phyloP scores from a whole-genome alignment of 2,888 invertebrate species.

The Mycalesis mineus region DNA sequence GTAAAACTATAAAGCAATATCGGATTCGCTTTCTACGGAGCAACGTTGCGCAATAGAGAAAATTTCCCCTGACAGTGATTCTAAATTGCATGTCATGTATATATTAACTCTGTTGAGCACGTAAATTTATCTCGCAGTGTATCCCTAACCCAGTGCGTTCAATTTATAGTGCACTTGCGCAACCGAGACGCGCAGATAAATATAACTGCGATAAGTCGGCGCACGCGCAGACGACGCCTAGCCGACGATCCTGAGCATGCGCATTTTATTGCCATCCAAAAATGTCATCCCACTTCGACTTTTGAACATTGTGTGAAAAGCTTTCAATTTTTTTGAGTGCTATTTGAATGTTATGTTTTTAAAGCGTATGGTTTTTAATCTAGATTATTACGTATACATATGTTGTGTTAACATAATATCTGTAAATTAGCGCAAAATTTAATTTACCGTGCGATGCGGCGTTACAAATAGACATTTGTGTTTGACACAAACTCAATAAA shows the following conservation, averaged over 20 bases:
- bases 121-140: slow-evolving; percentile 17
- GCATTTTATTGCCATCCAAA: slow-evolving; percentile 2
- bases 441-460: no score
- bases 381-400: no score
- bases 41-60: slow-evolving; percentile 8
- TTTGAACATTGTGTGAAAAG: no score
- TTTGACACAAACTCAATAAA: no score
- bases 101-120: not conserved
- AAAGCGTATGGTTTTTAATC: no score
- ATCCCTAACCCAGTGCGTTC: slow-evolving; percentile 21
- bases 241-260: slow-evolving; percentile 31
- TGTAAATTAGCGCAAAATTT: no score
- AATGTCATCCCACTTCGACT: not conserved
- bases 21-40: slow-evolving; percentile 9
- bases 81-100: slow-evolving; percentile 8
- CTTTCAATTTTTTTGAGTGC: no score
- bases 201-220: slow-evolving; percentile 34
- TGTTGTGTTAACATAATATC: no score
- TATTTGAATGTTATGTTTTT: no score
- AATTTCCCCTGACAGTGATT: slow-evolving; percentile 4
- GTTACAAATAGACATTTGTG: no score
- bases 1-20: slow-evolving; percentile 10
- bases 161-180: slow-evolving; percentile 27
- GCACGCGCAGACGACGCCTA: slow-evolving; percentile 41
- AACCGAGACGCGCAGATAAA: slow-evolving; percentile 34